Percentiles rank a stretch among this genome's conserved stretches.
These are phyloP conservation scores for Tinamus major DNA, from an alignment of 2,797 vertebrate species.

Conservation along the genomic window DNA sequence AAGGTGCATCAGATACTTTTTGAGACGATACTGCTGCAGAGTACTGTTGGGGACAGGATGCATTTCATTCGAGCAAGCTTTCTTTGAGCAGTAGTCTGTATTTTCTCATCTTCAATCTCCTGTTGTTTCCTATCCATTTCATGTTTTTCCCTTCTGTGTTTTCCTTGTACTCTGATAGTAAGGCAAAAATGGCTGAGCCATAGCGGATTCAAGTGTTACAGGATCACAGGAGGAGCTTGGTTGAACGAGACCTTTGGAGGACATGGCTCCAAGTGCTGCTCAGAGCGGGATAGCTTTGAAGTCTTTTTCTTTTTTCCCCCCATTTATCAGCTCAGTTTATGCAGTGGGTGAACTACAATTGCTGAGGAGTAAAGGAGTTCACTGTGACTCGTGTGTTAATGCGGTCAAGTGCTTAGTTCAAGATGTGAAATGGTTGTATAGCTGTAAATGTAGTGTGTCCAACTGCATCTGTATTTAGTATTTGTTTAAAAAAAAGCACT, in stretches of 20 bases:
- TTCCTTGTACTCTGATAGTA: neutral
- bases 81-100: neutral
- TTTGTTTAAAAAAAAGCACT: neutral
- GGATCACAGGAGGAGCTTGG: neutral
- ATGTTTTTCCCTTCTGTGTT: neutral
- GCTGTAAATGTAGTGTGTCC: rapidly evolving
- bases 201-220: neutral
- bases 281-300: neutral
- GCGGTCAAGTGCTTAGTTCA: neutral
- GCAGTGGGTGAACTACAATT: neutral
- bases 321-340: neutral
- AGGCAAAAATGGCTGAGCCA: too few relatives aligned
- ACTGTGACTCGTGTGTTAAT: rapidly evolving
- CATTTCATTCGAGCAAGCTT: neutral
- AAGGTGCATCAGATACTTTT: neutral
- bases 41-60: neutral
- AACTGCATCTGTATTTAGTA: neutral
- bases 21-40: too few relatives aligned
- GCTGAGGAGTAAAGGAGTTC: neutral
- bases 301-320: neutral
- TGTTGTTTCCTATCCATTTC: neutral
- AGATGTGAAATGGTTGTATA: rapidly evolving
- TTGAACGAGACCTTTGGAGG: too few relatives aligned
- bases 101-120: neutral
- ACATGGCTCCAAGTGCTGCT: too few relatives aligned